These are phyloP conservation scores for Conger conger DNA, from an alignment of 2,113 vertebrate genomes.

Conservation along the genomic window DNA sequence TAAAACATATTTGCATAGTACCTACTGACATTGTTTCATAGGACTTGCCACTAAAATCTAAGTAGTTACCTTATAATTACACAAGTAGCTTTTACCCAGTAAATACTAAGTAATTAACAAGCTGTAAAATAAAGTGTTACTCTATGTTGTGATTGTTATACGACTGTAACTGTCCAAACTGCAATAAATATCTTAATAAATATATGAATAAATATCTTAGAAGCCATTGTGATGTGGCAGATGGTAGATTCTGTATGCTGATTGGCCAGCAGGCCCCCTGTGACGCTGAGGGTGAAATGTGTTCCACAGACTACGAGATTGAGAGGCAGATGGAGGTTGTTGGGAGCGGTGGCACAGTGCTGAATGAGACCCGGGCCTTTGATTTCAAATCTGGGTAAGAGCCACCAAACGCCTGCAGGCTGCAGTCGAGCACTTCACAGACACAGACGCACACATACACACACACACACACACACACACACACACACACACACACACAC, in stretches of 20 bases:
- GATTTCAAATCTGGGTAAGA: slow-evolving; percentile 83
- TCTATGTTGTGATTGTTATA: too few species aligned
- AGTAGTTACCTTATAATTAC: too few species aligned
- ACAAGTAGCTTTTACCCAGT: too few species aligned
- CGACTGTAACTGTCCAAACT: too few species aligned
- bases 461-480: not conserved
- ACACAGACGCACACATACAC: not conserved
- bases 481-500: not conserved
- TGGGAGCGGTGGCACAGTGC: slow-evolving; percentile 78
- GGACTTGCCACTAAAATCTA: too few species aligned
- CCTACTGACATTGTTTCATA: too few species aligned
- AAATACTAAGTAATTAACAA: too few species aligned
- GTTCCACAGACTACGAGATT: slow-evolving; percentile 90
- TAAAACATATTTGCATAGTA: too few species aligned
- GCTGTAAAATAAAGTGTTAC: too few species aligned
- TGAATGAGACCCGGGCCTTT: slow-evolving; percentile 92
- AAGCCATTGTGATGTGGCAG: not conserved
- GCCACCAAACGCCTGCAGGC: not conserved
- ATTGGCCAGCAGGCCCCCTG: not conserved
- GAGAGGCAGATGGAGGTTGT: slow-evolving; percentile 86
- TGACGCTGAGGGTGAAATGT: slow-evolving; percentile 26
- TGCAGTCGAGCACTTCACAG: not conserved
- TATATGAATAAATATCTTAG: too few species aligned
- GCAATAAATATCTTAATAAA: too few species aligned
- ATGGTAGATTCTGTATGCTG: not conserved